A percentile compares a stretch with the other conserved stretches of the same genome.
Conservation (phyloP, 2,797 vertebrate species). For the Borostomias antarcticus region DNA sequence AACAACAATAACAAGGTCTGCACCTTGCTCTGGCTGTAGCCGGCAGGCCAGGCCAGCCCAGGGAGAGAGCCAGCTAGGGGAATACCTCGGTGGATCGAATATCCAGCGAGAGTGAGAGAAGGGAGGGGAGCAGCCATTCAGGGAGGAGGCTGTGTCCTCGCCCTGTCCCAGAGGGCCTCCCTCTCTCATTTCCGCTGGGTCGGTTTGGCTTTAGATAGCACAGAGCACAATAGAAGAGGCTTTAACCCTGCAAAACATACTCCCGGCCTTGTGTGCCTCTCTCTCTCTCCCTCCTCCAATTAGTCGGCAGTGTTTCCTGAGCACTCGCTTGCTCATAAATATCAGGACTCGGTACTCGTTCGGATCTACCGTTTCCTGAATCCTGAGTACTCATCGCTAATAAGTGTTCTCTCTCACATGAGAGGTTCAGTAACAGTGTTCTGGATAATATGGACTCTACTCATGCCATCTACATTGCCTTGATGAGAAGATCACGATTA, state of each 20-base stretch:
- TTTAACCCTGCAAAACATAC: constrained; percentile 17
- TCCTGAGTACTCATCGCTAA: too few species aligned
- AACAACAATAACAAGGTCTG: constrained; percentile 3
- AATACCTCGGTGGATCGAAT: neutral
- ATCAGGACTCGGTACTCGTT: too few species aligned
- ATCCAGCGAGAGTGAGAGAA: neutral
- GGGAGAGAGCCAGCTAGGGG: neutral
- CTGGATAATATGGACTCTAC: too few species aligned
- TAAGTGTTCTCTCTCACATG: too few species aligned
- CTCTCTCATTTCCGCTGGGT: constrained; percentile 41
- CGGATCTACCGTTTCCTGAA: too few species aligned
- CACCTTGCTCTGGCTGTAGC: neutral
- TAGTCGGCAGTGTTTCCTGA: neutral
- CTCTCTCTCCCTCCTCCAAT: neutral
- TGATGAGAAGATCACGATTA: too few species aligned
- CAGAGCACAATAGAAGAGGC: constrained; percentile 19
- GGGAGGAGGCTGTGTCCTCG: constrained; percentile 19
- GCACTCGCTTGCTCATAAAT: too few species aligned
- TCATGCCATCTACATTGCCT: too few species aligned
- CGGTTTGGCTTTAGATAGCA: constrained; percentile 31
- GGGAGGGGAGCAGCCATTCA: neutral
- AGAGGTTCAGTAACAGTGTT: too few species aligned
- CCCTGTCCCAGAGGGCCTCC: constrained; percentile 43
- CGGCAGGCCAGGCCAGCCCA: neutral
- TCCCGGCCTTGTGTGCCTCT: constrained; percentile 13